phyloP scores from a whole-genome alignment of 2,888 invertebrate species.

The Operophtera brumata region DNA sequence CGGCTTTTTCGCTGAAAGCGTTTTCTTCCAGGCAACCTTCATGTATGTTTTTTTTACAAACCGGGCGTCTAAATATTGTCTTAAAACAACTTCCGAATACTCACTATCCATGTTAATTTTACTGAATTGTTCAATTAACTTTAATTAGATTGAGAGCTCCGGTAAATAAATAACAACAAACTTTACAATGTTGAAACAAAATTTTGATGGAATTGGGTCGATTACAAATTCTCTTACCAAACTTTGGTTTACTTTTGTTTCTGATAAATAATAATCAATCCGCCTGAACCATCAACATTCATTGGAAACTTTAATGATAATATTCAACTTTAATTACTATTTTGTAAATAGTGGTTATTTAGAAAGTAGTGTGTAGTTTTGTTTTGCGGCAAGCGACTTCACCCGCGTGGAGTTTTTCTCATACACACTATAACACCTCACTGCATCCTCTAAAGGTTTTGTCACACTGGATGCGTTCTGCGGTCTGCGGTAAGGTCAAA shows the following conservation, averaged over 20 bases:
- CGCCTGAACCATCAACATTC: conserved; percentile 3
- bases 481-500: no score
- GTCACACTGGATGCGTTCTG: no score
- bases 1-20: no score
- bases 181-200: conserved; percentile 8
- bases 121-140: conserved; percentile 17
- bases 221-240: conserved; percentile 17
- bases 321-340: not conserved
- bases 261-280: conserved; percentile 28
- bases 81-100: not conserved
- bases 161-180: conserved; percentile 27
- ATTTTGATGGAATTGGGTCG: conserved; percentile 8
- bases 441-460: no score
- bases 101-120: conserved; percentile 6
- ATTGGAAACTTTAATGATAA: conserved; percentile 8
- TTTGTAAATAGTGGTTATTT: no score
- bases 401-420: no score
- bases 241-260: conserved; percentile 17
- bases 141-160: conserved; percentile 18
- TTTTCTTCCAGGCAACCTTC: no score
- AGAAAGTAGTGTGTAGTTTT: no score
- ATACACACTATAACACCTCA: no score
- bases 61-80: no score
- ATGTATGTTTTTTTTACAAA: no score
- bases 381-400: no score